phyloP scores from a whole-genome alignment of 2,888 invertebrate genomes.

The Lochmaea capreae region DNA sequence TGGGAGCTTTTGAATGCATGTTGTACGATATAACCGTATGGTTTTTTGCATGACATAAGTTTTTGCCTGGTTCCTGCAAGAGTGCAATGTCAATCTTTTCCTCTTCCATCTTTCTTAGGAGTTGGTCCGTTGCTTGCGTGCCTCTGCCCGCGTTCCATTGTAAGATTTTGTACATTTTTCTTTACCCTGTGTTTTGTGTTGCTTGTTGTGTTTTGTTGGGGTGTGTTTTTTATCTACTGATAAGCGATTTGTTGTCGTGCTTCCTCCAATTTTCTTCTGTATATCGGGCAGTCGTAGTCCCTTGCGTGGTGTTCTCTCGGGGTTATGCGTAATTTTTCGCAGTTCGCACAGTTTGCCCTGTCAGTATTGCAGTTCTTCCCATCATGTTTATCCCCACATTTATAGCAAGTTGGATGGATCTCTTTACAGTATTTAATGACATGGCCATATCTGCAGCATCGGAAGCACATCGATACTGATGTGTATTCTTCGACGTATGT shows the following conservation, averaged over 20 bases:
- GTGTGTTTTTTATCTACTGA: neutral
- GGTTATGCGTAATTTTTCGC: neutral
- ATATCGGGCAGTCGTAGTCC: conserved; percentile 12
- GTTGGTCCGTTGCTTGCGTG: no score
- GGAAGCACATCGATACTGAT: conserved; percentile 28
- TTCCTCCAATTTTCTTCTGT: neutral
- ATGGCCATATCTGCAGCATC: conserved; percentile 36
- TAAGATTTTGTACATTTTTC: no score
- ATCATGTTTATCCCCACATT: conserved; percentile 26
- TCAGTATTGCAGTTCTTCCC: conserved; percentile 7
- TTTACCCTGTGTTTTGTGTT: no score
- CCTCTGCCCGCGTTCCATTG: no score
- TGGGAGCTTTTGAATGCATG: no score
- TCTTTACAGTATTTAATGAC: conserved; percentile 20
- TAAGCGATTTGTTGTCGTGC: neutral
- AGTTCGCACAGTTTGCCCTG: conserved; percentile 1
- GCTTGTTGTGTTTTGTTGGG: no score
- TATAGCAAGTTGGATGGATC: conserved; percentile 1
- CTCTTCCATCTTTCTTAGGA: no score
- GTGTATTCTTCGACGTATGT: conserved; percentile 16
- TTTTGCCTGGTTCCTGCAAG: no score
- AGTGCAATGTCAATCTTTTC: no score
- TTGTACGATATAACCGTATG: no score
- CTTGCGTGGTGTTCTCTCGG: neutral
- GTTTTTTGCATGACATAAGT: no score